Conservation (phyloP, 64 coral and sea anemone species). For the Acropora yongei region DNA sequence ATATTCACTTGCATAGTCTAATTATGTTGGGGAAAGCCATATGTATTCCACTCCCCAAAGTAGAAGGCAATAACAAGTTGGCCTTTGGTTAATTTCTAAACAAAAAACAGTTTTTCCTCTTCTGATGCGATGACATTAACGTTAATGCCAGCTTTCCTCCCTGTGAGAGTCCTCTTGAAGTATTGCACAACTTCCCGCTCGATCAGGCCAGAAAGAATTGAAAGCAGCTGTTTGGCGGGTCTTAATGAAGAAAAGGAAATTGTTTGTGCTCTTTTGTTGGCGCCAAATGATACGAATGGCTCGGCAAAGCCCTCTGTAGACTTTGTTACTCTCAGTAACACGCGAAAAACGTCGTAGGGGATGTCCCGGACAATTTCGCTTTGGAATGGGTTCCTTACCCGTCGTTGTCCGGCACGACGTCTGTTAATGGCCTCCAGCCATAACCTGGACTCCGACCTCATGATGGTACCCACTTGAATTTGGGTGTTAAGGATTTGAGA, state of each 20-base stretch:
- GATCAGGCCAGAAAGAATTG: neutral
- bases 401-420: too few relatives aligned
- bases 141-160: conserved; percentile 45
- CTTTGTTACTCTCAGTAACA: too few relatives aligned
- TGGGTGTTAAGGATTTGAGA: too few relatives aligned
- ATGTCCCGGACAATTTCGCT: too few relatives aligned
- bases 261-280: neutral
- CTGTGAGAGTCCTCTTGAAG: conserved; percentile 40
- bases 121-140: conserved; percentile 38
- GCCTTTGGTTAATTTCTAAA: conserved; percentile 57
- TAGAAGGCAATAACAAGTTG: conserved; percentile 70
- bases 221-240: too few relatives aligned
- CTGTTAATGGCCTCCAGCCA: too few relatives aligned
- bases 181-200: neutral
- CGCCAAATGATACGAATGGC: neutral
- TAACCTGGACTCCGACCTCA: too few relatives aligned
- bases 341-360: too few relatives aligned
- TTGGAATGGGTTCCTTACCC: too few relatives aligned
- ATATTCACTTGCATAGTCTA: conserved; percentile 38
- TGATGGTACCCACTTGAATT: too few relatives aligned
- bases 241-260: conserved; percentile 35
- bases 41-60: conserved; percentile 78
- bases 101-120: conserved; percentile 57
- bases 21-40: conserved; percentile 67
- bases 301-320: too few relatives aligned